Evolutionary conservation across 2,113 vertebrate genomes (phyloP).

Genomic region (Calonectris borealis): DNA sequence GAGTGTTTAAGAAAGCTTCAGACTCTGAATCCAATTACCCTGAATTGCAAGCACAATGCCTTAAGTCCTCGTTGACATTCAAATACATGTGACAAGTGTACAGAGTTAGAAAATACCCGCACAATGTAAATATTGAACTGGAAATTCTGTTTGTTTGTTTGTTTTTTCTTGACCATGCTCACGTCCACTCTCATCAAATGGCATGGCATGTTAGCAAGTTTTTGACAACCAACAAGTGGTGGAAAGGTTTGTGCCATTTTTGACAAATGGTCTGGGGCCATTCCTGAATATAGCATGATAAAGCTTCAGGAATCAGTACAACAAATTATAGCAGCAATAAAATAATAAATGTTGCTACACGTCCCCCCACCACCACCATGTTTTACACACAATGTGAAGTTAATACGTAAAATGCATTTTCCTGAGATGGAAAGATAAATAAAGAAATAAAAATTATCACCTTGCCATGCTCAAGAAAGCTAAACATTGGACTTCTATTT

Average conservation of each 20-base stretch:
- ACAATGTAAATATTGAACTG: background rate
- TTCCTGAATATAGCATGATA: background rate
- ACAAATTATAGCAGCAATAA: background rate
- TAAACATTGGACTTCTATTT: background rate
- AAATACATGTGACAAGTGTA: background rate
- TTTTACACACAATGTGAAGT: background rate
- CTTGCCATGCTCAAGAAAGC: background rate
- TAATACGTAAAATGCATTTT: background rate
- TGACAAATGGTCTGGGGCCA: background rate
- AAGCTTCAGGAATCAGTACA: background rate
- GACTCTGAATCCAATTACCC: background rate
- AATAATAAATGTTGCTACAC: background rate
- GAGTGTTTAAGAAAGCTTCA: background rate
- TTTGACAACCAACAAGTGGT: background rate
- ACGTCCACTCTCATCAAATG: background rate
- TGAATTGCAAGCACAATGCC: background rate
- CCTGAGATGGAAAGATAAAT: background rate
- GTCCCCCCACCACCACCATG: no score
- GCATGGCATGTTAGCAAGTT: rapidly evolving
- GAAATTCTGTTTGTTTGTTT: background rate
- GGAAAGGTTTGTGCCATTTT: background rate
- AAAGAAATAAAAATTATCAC: background rate
- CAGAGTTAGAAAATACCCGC: background rate
- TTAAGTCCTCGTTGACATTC: background rate
- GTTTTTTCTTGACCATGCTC: background rate